These are phyloP conservation scores for Pachycephus smyrnensis DNA, from an alignment of 2,888 invertebrate species.

Conservation along the genomic window DNA sequence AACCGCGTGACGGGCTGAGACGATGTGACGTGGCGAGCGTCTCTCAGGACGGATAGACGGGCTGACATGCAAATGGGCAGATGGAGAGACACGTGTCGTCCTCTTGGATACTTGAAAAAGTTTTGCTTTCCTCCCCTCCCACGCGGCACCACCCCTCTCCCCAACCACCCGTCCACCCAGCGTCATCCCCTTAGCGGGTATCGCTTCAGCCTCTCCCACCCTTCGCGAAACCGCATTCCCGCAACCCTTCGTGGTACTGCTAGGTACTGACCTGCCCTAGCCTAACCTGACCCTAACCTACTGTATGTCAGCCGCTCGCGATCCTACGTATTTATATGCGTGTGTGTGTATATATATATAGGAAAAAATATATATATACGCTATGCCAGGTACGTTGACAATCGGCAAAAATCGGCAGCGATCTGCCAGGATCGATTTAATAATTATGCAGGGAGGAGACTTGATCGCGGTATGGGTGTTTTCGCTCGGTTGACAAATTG, in stretches of 20 bases:
- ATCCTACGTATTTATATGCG: neutral
- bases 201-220: neutral
- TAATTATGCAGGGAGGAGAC: too few relatives aligned
- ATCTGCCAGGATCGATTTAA: too few relatives aligned
- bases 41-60: slow-evolving; percentile 30
- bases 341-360: neutral
- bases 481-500: neutral
- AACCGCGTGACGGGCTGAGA: neutral
- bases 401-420: too few relatives aligned
- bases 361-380: too few relatives aligned
- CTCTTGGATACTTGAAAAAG: slow-evolving; percentile 1
- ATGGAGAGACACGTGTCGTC: slow-evolving; percentile 15
- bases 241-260: neutral
- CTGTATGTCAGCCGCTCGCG: neutral
- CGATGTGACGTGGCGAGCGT: slow-evolving; percentile 13
- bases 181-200: neutral
- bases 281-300: neutral
- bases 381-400: too few relatives aligned
- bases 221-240: neutral
- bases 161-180: neutral
- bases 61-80: slow-evolving; percentile 1
- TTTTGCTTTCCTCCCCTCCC: slow-evolving; percentile 12
- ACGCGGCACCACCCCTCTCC: neutral
- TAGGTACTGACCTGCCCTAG: neutral
- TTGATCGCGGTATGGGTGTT: too few relatives aligned